Conservation (phyloP, 1,140 invertebrate species). For the Leptopilina boulardi region DNA sequence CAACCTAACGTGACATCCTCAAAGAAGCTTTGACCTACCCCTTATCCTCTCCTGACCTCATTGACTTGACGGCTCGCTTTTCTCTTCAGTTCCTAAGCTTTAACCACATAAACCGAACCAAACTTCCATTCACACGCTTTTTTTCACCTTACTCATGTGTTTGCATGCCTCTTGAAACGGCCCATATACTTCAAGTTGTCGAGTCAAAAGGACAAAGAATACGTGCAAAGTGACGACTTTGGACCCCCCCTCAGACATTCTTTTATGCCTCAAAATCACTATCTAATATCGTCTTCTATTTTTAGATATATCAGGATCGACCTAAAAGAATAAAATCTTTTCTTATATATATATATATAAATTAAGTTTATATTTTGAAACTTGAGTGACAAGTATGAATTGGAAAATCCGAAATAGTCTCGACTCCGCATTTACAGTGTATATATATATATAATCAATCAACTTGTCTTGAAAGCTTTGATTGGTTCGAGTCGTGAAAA, state of each 20-base stretch:
- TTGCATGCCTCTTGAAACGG: slow-evolving; percentile 10
- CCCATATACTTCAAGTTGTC: slow-evolving; percentile 15
- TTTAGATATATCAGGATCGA: background rate
- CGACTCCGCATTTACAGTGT: background rate
- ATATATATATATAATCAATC: background rate
- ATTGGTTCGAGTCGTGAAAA: background rate
- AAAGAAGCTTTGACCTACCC: slow-evolving; percentile 59
- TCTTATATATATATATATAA: no score
- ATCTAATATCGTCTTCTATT: background rate
- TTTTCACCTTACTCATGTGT: slow-evolving; percentile 21
- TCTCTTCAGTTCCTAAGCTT: slow-evolving; percentile 20
- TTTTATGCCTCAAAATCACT: background rate
- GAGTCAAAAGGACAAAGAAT: slow-evolving; percentile 24
- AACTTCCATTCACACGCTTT: slow-evolving; percentile 26
- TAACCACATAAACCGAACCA: slow-evolving; percentile 24
- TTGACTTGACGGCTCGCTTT: slow-evolving; percentile 18
- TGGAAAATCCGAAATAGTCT: no score
- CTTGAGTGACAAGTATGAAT: no score
- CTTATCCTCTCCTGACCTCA: slow-evolving; percentile 48
- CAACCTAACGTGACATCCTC: slow-evolving; percentile 57
- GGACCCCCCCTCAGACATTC: background rate
- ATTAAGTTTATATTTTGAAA: no score
- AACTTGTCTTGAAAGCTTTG: background rate
- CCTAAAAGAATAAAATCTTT: background rate
- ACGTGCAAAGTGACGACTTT: slow-evolving; percentile 11